These are phyloP conservation scores for Petrolisthes cinctipes DNA, from an alignment of 2,888 invertebrate species.

Conservation along the genomic window DNA sequence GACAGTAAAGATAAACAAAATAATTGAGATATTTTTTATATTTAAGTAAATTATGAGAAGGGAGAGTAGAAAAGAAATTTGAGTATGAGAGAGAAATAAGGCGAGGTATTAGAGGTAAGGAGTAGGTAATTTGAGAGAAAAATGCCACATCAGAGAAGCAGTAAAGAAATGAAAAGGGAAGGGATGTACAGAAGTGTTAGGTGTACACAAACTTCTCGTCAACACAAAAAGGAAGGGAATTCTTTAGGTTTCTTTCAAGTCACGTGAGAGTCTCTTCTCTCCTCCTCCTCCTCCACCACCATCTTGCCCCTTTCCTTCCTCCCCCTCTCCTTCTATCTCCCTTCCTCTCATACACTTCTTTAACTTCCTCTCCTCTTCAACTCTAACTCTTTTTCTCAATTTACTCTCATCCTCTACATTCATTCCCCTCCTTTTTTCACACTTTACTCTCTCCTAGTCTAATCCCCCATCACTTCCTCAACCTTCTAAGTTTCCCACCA, in stretches of 20 bases:
- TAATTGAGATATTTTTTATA: not conserved
- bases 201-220: not conserved
- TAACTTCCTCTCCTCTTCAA: not conserved
- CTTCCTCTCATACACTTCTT: not conserved
- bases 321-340: not conserved
- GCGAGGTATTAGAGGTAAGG: not conserved
- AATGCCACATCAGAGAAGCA: not conserved
- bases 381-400: not conserved
- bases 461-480: no score
- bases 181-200: not conserved
- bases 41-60: not conserved
- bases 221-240: not conserved
- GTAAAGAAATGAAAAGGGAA: not conserved
- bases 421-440: no score
- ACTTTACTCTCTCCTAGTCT: no score
- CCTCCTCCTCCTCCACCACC: not conserved
- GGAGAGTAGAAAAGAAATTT: not conserved
- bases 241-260: not conserved
- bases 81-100: not conserved
- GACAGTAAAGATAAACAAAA: not conserved
- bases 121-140: not conserved
- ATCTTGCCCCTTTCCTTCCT: not conserved
- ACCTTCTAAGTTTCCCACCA: no score
- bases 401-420: not conserved
- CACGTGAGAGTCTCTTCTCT: not conserved